Evolutionary conservation across 1,140 invertebrate genomes (phyloP), one percentile per base, ranked within the genome.

Genomic region (Araneus ventricosus): DNA sequence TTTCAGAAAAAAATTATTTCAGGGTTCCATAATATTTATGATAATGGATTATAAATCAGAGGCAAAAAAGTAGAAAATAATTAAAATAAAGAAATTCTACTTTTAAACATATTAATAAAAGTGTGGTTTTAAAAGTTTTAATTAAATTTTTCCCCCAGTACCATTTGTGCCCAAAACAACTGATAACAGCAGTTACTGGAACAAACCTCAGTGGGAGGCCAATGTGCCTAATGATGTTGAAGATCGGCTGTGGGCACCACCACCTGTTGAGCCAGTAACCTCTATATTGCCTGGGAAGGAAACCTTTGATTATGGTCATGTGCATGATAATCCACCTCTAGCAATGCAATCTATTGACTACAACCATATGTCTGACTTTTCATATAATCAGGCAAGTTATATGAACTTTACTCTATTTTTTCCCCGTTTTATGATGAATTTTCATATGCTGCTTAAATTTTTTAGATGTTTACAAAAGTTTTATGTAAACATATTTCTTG

Each of bases 181-280:
- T 17, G 79, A 84, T 67, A 63, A 39, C 34, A 79, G 27, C n/a
- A 70, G 41, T 30, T 93, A 39, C 37, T 93, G 93, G 93, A 70
- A 27, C 27, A 85, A 87, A 70, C 30, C 93, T 27, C 88, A 90
- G 14, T 91, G 93, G 91, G 87, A 90, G 41, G 22, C 82, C 8
- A 41, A n/a, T 75, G 39, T 37, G 41, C 8, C 84, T 52, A 37
- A 52, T 39, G 87, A 93, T 82, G 41, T 93, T 61, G 92, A 93
- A 24, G 92, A 93, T 27, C 61, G 92, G 17, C 5, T 89, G 37
- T 92, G 89, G 93, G 24, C 22, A 10, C 70, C 91, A 88, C 94
- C 91, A 22, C 59, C 59, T 80, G 41, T 30, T n/a, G 39, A 39
- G 10, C 96, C 96, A 27, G 95, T 96, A 30, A 95, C 95, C n/a